A percentile compares a stretch with the other conserved stretches of the same genome.
phyloP scores from a whole-genome alignment of 2,113 vertebrate species.

The Gambusia holbrooki region DNA sequence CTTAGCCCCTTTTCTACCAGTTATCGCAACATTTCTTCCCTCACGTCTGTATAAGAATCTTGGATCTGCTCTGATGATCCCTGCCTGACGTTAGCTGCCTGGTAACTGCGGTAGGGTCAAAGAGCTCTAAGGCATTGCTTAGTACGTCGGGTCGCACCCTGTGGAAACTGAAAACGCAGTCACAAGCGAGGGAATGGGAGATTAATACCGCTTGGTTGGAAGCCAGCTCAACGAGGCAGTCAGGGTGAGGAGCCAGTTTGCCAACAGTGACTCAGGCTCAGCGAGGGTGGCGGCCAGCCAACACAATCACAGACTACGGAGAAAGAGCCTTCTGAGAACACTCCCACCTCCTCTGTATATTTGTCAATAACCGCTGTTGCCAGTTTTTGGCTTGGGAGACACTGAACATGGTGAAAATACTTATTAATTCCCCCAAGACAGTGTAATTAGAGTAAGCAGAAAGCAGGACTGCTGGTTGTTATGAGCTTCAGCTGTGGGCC shows the following conservation, averaged over 20 bases:
- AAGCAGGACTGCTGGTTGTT: too few relatives aligned
- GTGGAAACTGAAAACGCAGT: constrained; percentile 27
- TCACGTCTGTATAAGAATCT: not conserved
- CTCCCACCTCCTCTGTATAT: constrained; percentile 11
- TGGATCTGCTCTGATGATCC: not conserved
- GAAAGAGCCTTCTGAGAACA: constrained; percentile 44
- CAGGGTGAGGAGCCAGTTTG: constrained; percentile 45
- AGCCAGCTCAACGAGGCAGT: constrained; percentile 54
- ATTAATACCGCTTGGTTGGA: constrained; percentile 46
- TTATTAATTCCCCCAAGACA: not conserved
- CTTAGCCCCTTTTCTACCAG: not conserved
- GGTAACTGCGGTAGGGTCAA: not conserved
- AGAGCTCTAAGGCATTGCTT: constrained; percentile 9
- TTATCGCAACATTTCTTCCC: not conserved
- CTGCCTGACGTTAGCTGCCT: constrained; percentile 3
- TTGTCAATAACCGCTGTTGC: constrained; percentile 19
- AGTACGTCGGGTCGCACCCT: constrained; percentile 7
- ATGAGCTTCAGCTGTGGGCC: not conserved
- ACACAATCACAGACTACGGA: constrained; percentile 43
- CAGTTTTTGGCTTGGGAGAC: not conserved
- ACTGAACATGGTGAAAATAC: not conserved
- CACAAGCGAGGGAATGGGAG: constrained; percentile 33
- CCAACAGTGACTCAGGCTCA: constrained; percentile 59
- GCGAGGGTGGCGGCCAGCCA: constrained; percentile 47
- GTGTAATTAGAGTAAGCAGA: not conserved